phyloP scores from a whole-genome alignment of 2,888 invertebrate genomes.

The Caenorhabditis sp. region DNA sequence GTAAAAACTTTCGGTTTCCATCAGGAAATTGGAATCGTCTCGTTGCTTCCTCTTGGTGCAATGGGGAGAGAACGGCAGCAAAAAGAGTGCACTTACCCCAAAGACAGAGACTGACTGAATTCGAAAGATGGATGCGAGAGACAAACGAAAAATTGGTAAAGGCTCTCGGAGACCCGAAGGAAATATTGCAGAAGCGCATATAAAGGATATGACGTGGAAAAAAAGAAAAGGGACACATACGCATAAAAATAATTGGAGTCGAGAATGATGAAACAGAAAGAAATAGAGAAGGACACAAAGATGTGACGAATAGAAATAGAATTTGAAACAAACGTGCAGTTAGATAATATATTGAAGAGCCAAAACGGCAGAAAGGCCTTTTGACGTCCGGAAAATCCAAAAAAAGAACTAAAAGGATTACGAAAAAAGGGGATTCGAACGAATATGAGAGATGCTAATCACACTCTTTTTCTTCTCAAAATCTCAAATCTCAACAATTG shows the following conservation, averaged over 20 bases:
- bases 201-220: not conserved
- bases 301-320: not conserved
- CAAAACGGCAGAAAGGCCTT: not conserved
- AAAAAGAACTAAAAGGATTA: too few species aligned
- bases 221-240: not conserved
- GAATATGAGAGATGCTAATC: too few species aligned
- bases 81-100: not conserved
- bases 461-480: too few species aligned
- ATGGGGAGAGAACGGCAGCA: not conserved
- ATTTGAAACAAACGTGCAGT: not conserved
- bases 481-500: too few species aligned
- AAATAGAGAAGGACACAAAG: not conserved
- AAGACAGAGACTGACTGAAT: not conserved
- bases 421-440: too few species aligned
- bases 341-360: not conserved
- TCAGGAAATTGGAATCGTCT: not conserved
- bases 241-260: conserved; percentile 5
- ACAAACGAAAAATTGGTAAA: not conserved
- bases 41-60: not conserved
- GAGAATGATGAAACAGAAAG: conserved; percentile 5
- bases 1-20: not conserved
- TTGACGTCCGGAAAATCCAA: too few species aligned
- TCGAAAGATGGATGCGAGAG: not conserved
- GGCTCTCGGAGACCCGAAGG: not conserved
- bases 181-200: conserved; percentile 5